Evolutionary conservation across 2,113 vertebrate species (phyloP), one percentile per base, ranked within the genome.

Genomic region (Ceyx margarethae): DNA sequence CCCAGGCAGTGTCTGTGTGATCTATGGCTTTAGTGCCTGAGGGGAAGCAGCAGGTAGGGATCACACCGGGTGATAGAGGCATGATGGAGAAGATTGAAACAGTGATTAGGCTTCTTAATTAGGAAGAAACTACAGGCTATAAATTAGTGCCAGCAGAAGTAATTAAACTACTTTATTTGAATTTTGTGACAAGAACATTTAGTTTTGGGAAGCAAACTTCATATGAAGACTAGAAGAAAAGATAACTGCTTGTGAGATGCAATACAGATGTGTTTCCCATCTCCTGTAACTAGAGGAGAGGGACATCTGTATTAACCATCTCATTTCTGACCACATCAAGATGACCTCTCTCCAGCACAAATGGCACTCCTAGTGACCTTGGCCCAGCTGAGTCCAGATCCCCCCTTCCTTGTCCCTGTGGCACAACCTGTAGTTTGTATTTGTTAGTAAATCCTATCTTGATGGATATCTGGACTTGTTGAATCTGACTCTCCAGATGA

Each of bases 91-190:
- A 94, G 95, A 95, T 74, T 78, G 86, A 95, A 94, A 77, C 33
- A 85, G 94, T 88, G 87, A 95, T 97, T 87, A 94, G 90, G 35
- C 23, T 68, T 91, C 89, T 93, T 96, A 95, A 95, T 95, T 95
- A 96, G 82, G 65, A 88, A 66, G 78, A 57, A 90, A 91, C 95
- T 95, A 87, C 85, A 95, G 85, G 81, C 95, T 93, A 89, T 93
- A 91, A 96, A 96, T 95, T 91, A 81, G 15, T 94, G 86, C 64
- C 93, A 80, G 53, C 45, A 87, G 73, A 92, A 85, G 85, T 91
- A 88, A 92, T 90, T 94, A 95, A 94, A 51, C 42, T 23, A 26
- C 65, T 92, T 84, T 87, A 57, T 95, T 95, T 91, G 67, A 88
- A 79, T 78, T 66, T 74, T 28, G 51, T 51, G 33, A 93, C 76